A percentile compares a stretch with the other conserved stretches of the same genome.
phyloP scores from a whole-genome alignment of 2,113 vertebrate species.

The human region DNA sequence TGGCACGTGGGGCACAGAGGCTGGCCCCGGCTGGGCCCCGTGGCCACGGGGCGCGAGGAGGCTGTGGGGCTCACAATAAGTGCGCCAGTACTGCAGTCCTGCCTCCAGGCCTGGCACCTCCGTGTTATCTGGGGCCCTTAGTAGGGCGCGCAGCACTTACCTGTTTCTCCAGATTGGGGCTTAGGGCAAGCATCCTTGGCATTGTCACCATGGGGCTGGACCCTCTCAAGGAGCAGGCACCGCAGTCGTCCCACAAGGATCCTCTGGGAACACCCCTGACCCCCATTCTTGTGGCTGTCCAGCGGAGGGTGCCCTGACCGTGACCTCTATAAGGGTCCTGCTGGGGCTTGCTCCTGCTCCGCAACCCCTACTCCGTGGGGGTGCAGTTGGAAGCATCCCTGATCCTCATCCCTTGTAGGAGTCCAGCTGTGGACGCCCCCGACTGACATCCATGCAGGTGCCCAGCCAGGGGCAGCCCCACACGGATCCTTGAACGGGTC shows the following conservation, averaged over 20 bases:
- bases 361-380: fast-evolving
- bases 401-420: neutral
- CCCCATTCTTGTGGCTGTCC: neutral
- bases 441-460: no score
- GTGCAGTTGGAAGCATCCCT: neutral
- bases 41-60: neutral
- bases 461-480: neutral
- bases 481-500: no score
- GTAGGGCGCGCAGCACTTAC: neutral
- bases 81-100: no score
- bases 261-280: neutral
- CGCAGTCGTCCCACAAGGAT: fast-evolving
- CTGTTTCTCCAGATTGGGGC: neutral
- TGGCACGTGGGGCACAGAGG: neutral
- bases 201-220: fast-evolving
- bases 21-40: neutral
- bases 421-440: neutral
- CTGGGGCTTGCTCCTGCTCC: no score
- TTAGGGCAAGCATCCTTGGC: neutral
- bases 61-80: neutral
- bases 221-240: neutral
- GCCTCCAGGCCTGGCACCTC: neutral
- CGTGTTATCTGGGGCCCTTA: no score
- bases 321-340: neutral
- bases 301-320: neutral